phyloP scores from a whole-genome alignment of 2,888 invertebrate genomes.

The Macropis europaea region DNA sequence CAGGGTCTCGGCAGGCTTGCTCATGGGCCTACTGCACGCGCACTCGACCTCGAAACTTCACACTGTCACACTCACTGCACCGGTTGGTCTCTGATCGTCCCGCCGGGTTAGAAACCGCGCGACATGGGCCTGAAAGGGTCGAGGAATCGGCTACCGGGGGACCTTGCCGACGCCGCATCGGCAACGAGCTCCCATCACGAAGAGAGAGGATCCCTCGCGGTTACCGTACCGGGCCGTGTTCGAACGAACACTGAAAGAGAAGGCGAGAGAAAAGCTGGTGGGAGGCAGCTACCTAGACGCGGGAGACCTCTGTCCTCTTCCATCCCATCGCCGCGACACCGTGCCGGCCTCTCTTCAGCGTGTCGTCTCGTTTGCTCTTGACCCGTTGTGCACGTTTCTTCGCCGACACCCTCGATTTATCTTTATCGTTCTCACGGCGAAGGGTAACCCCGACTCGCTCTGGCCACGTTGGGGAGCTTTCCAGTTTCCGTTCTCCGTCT shows the following conservation, averaged over 20 bases:
- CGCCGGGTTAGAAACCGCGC: no score
- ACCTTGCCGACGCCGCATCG: conserved; percentile 63
- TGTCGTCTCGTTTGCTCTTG: not conserved
- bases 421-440: conserved; percentile 5
- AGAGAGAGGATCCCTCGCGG: conserved; percentile 61
- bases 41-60: no score
- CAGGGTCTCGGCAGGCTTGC: no score
- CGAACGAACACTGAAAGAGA: conserved; percentile 75
- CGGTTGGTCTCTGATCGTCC: no score
- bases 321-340: conserved; percentile 19
- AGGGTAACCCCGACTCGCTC: no score
- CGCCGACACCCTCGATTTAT: conserved; percentile 3
- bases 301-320: conserved; percentile 55
- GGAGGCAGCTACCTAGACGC: conserved; percentile 62
- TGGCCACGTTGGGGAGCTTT: no score
- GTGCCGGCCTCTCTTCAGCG: not conserved
- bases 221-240: conserved; percentile 74
- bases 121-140: conserved; percentile 36
- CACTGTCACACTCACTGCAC: no score
- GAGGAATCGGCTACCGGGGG: conserved; percentile 67
- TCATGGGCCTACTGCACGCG: no score
- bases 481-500: not conserved
- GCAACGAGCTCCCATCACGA: conserved; percentile 73
- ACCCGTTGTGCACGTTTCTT: not conserved
- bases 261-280: conserved; percentile 52